Percentiles rank a stretch among this genome's conserved stretches.
These are phyloP conservation scores for Rachycentron canadum DNA, from an alignment of 2,797 vertebrate species.

Conservation along the genomic window DNA sequence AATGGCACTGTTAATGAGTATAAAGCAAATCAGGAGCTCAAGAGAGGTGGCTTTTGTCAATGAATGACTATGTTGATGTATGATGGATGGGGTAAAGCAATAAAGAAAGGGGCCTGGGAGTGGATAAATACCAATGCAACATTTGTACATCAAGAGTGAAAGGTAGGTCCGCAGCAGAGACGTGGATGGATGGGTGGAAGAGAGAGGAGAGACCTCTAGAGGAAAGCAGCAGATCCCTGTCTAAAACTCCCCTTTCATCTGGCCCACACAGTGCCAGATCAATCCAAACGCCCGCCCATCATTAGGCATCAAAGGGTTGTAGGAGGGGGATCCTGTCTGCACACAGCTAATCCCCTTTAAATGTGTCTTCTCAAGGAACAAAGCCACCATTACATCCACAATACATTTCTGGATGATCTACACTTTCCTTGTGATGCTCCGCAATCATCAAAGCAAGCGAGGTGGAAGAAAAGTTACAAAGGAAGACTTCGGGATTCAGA, in stretches of 20 bases:
- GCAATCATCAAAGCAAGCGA: conserved; percentile 55
- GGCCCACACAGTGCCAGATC: conserved; percentile 81
- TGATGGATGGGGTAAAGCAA: conserved; percentile 25
- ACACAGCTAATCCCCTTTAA: conserved; percentile 76
- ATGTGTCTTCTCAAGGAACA: conserved; percentile 74
- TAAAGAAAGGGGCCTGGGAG: conserved; percentile 33
- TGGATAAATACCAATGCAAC: conserved; percentile 35
- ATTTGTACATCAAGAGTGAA: conserved; percentile 63
- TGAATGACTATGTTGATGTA: neutral
- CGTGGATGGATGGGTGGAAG: conserved; percentile 68
- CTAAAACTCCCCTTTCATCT: conserved; percentile 78
- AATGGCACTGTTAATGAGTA: conserved; percentile 34
- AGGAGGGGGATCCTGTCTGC: conserved; percentile 74
- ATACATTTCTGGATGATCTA: conserved; percentile 59
- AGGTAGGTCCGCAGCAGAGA: conserved; percentile 59
- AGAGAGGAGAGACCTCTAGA: conserved; percentile 69
- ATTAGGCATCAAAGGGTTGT: conserved; percentile 80
- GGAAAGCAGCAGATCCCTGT: conserved; percentile 71
- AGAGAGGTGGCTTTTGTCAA: conserved; percentile 19
- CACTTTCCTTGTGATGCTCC: conserved; percentile 38
- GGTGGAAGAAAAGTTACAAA: conserved; percentile 35
- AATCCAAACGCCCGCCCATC: conserved; percentile 79
- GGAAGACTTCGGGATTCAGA: conserved; percentile 29
- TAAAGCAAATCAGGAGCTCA: conserved; percentile 28
- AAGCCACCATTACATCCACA: conserved; percentile 72